Conservation (phyloP, 2,797 vertebrate species). For the Phrynocephalus guinanensis region DNA sequence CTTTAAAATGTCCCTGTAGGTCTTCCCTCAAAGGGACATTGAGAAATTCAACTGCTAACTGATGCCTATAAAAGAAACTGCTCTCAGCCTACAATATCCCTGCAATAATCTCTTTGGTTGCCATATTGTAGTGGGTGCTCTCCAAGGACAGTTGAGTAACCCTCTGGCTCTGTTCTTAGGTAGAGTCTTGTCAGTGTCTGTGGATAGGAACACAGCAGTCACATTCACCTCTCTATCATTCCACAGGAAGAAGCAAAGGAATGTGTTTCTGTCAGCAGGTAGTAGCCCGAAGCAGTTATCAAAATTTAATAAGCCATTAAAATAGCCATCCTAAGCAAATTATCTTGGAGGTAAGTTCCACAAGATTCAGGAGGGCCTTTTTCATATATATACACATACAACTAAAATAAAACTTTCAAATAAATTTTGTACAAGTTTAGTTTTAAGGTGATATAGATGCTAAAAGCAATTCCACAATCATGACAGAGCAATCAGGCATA, state of each 20-base stretch:
- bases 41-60: background rate
- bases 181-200: background rate
- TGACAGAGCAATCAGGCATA: too few relatives aligned
- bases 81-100: background rate
- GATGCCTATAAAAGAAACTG: background rate
- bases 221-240: background rate
- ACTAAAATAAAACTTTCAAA: too few relatives aligned
- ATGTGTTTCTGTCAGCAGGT: background rate
- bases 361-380: background rate
- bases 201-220: background rate
- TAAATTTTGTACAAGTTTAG: too few relatives aligned
- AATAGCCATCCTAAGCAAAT: background rate
- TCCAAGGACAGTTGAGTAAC: background rate
- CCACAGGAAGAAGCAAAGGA: background rate
- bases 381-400: background rate
- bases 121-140: background rate
- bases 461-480: too few relatives aligned
- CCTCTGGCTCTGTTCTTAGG: background rate
- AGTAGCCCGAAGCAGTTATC: too few relatives aligned
- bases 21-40: background rate
- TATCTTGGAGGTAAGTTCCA: background rate
- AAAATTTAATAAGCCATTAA: background rate
- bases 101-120: background rate
- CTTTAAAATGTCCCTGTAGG: background rate
- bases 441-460: too few relatives aligned